Conservation (phyloP, 2,888 invertebrate genomes). For the Fragum sueziense region DNA sequence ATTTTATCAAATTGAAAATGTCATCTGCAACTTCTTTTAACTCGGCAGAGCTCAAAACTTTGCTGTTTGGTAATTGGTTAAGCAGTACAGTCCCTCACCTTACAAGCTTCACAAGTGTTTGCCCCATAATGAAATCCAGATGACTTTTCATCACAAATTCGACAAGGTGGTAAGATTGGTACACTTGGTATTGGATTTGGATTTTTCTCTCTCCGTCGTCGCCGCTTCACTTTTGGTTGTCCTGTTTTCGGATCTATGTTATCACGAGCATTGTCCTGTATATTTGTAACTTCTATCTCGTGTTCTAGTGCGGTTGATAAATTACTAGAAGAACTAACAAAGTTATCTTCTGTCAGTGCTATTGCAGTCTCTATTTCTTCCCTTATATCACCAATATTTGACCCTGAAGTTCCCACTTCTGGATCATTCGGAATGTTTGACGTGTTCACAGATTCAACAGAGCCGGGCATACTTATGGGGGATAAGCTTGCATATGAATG, state of each 20-base stretch:
- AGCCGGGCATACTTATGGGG: conserved; percentile 4
- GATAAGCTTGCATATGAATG: not conserved
- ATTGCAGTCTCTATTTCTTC: not conserved
- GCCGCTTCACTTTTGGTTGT: conserved; percentile 30
- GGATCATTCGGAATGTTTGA: not conserved
- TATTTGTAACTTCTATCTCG: not conserved
- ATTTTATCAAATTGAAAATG: no score
- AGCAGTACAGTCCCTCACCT: conserved; percentile 45
- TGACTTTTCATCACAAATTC: conserved; percentile 64
- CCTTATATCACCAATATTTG: not conserved
- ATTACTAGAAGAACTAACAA: not conserved
- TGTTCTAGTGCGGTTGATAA: not conserved
- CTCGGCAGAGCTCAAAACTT: no score
- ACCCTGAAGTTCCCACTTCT: not conserved
- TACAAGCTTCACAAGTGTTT: conserved; percentile 69
- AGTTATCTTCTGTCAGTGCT: not conserved
- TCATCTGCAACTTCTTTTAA: no score
- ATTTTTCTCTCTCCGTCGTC: conserved; percentile 41
- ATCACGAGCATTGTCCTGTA: not conserved
- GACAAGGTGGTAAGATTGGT: conserved; percentile 61
- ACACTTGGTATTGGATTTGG: conserved; percentile 31
- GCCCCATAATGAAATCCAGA: conserved; percentile 68
- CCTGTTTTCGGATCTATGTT: not conserved
- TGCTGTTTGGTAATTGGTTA: no score
- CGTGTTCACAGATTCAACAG: not conserved